Base-by-base conservation (phyloP, 1,140 invertebrate genomes). In the Drosophila gunungcola region DNA sequence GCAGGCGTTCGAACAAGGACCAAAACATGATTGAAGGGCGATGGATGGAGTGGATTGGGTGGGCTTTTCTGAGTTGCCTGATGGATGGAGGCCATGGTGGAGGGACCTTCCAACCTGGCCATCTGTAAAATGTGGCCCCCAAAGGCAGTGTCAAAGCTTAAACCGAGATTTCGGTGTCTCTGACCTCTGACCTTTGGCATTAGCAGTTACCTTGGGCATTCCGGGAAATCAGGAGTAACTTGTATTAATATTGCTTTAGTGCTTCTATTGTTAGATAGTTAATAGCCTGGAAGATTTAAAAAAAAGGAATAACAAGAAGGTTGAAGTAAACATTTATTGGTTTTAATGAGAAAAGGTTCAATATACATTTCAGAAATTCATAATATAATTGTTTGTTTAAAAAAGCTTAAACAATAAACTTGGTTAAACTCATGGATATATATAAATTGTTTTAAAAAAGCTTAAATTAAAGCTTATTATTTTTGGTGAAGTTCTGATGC, bases 21-120 rank as follows among this genome's bases (percentile, higher is more conserved):
- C 61, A 43, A 21, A 38, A 75, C 73, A 76, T 76, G 73, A 76
- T 76, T 67, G 73, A 72, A 57, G 65, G 68, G 42, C 29, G 53
- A 25, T 52, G 36, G 16, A 10, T 55, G 39, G 12, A 38, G n/a
- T 29, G 48, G 51, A 25, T n/a, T 21, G 16, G 13, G 36, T 1
- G 10, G 6, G 16, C 13, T 10, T 21, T 21, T 21, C 16, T 21
- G 16, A 21, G 16, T 21, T 21, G 16, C 16, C 16, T 63, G 61
- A 56, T 56, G 41, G 41, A 63, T 63, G 61, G 34, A 4, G 39
- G 25, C 13, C 16, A 16, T 45, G 61, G 62, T 60, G 32, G 43
- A 48, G 13, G 60, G 54, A 42, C 60, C 61, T 67, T 25, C 45
- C 41, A 51, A 68, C 58, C 45, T 67, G 49, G 21, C 29, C 60